Percentiles rank a stretch among this genome's conserved stretches.
Conservation (phyloP, 2,113 vertebrate species). For the Bos taurus region DNA sequence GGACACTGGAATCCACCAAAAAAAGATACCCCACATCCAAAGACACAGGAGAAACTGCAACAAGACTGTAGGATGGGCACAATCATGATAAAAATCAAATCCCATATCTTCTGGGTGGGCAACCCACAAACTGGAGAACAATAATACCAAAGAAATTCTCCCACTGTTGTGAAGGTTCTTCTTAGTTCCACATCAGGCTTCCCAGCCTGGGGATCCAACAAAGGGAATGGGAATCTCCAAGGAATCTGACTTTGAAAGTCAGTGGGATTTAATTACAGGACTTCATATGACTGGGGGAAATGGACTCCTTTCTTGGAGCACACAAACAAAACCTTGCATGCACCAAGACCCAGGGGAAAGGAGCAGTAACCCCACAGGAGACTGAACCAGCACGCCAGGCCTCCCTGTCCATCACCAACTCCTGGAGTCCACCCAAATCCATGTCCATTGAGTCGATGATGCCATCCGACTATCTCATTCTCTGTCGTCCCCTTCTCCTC, state of each 20-base stretch:
- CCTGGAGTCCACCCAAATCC: too few species aligned
- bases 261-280: neutral
- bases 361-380: neutral
- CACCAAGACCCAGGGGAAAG: neutral
- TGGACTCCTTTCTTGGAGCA: neutral
- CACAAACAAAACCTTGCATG: neutral
- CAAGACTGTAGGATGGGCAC: neutral
- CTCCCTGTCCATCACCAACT: too few species aligned
- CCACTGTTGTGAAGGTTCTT: neutral
- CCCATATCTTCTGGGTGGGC: neutral
- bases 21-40: neutral
- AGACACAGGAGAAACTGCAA: neutral
- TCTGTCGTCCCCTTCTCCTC: too few species aligned
- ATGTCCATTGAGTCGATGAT: too few species aligned
- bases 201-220: neutral
- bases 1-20: rapidly evolving
- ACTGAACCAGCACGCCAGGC: neutral
- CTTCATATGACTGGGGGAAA: neutral
- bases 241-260: neutral
- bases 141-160: neutral
- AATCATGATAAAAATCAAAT: neutral
- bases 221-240: neutral
- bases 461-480: too few species aligned
- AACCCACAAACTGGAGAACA: neutral
- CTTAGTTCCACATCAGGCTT: neutral